Conservation (phyloP, 1,140 invertebrate species). For the Drosophila bifasciata region DNA sequence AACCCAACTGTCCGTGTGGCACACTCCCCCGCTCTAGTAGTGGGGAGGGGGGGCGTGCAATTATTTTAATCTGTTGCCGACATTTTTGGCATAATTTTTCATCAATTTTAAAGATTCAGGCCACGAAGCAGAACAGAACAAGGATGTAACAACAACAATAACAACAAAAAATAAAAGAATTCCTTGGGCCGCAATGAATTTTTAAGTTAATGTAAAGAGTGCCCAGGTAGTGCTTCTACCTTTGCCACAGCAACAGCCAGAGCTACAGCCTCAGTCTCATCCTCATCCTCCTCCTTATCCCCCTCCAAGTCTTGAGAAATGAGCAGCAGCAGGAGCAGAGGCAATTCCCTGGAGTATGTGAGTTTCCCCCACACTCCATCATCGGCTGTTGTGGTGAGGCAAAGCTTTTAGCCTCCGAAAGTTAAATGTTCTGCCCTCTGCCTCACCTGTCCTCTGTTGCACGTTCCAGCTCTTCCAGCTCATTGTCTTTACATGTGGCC, state of each 20-base stretch:
- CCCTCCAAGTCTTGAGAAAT: not conserved
- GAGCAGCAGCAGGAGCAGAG: slow-evolving; percentile 25
- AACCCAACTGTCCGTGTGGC: not conserved
- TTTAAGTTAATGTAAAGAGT: slow-evolving; percentile 78
- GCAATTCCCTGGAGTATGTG: slow-evolving; percentile 69
- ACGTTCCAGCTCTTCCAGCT: slow-evolving; percentile 38
- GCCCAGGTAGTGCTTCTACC: slow-evolving; percentile 18
- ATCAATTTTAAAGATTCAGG: slow-evolving; percentile 56
- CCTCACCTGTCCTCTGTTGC: slow-evolving; percentile 18
- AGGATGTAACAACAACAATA: slow-evolving; percentile 33
- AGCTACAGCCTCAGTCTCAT: no score
- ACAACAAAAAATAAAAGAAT: slow-evolving; percentile 79
- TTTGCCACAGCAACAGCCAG: not conserved
- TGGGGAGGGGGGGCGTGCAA: no score
- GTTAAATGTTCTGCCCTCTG: slow-evolving; percentile 50
- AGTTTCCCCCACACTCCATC: slow-evolving; percentile 34
- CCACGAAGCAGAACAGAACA: slow-evolving; percentile 10
- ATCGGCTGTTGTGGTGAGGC: slow-evolving; percentile 51
- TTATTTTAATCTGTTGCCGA: slow-evolving; percentile 76
- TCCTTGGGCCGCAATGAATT: slow-evolving; percentile 76
- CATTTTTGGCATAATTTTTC: slow-evolving; percentile 78
- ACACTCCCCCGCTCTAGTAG: slow-evolving; percentile 23
- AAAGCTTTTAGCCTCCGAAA: slow-evolving; percentile 71
- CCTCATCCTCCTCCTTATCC: slow-evolving; percentile 8
- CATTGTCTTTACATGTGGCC: slow-evolving; percentile 59